Evolutionary conservation across 2,113 vertebrate species (phyloP), one percentile per base, ranked within the genome.

Genomic region (Oreotrochilus melanogaster): DNA sequence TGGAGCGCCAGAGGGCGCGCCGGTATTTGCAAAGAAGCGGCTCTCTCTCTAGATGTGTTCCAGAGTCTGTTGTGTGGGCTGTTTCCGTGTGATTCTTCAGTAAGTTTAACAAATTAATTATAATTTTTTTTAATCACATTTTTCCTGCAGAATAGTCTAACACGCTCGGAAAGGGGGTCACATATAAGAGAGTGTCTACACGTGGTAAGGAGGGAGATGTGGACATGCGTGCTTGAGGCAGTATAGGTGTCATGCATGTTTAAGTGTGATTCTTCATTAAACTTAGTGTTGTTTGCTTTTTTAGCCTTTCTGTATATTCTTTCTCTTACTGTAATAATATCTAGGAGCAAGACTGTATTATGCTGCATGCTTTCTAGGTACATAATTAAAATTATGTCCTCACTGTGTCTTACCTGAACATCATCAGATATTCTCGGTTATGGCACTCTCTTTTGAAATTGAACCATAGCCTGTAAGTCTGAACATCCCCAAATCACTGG

Each of bases 1-100:
- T 1, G 83, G 94, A 88, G 92, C 98, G 84, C 66, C 64, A 98
- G 98, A 64, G 95, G 98, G 98, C 94, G 62, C 96, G 84, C 82
- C 11, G 88, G 69, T 25, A 65, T 28, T 88, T 65, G 47, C 10
- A 60, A 42, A 33, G 33, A 58, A 18, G 11, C 1, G 6, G 5
- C 19, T 47, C 3, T 14, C 25, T 30, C 14, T 4, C 0, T 16
- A 2, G 19, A 0, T 12, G 9, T 3, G 22, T 74, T 39, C 35
- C 18, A 25, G 48, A 45, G 30, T 51, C 28, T 75, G 14, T 78
- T 91, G 64, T 27, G 8, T 45, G 18, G 39, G 39, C 33, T 66
- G 43, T 88, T 66, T 70, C 51, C 22, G 5, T 39, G 67, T 9
- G 7, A 28, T 79, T 73, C 35, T 81, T 61, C 88, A 84, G 3